Conservation (phyloP, 2,888 invertebrate species). For the Drosophila lutescens region DNA sequence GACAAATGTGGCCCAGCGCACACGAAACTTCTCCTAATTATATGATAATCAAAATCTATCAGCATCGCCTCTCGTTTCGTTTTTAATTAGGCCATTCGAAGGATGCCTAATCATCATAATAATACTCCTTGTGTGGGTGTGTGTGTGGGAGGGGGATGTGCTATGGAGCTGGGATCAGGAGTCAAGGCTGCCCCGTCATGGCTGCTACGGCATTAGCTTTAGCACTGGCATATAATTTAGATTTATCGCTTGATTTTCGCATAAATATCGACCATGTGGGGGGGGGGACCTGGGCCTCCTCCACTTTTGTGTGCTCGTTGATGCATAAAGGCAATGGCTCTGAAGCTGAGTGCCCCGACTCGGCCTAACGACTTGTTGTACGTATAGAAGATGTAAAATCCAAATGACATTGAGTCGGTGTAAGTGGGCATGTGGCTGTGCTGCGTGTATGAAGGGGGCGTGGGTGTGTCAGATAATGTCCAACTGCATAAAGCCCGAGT, state of each 20-base stretch:
- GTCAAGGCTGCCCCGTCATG: constrained; percentile 52
- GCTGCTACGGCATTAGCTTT: constrained; percentile 47
- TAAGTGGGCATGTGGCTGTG: background rate
- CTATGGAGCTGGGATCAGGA: constrained; percentile 18
- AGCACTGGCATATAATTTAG: constrained; percentile 74
- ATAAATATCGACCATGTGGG: constrained; percentile 73
- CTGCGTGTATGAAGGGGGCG: too few relatives aligned
- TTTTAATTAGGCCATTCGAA: constrained; percentile 65
- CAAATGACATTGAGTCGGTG: constrained; percentile 50
- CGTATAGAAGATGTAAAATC: constrained; percentile 61
- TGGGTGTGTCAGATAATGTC: constrained; percentile 52
- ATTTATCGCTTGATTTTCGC: constrained; percentile 73
- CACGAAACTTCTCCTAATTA: constrained; percentile 60
- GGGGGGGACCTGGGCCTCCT: constrained; percentile 6
- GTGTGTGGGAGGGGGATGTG: background rate
- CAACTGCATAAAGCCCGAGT: constrained; percentile 44
- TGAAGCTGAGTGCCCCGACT: constrained; percentile 58
- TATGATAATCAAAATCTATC: constrained; percentile 71
- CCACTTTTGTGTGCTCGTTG: constrained; percentile 62
- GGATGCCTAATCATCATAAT: constrained; percentile 71
- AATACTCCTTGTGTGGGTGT: constrained; percentile 38
- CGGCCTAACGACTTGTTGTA: constrained; percentile 67
- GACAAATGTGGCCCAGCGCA: constrained; percentile 58
- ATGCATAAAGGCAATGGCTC: constrained; percentile 68
- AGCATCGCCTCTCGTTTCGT: constrained; percentile 58